Evolutionary conservation across 2,797 vertebrate species (phyloP).

Genomic region (Rhinichthys osculus): DNA sequence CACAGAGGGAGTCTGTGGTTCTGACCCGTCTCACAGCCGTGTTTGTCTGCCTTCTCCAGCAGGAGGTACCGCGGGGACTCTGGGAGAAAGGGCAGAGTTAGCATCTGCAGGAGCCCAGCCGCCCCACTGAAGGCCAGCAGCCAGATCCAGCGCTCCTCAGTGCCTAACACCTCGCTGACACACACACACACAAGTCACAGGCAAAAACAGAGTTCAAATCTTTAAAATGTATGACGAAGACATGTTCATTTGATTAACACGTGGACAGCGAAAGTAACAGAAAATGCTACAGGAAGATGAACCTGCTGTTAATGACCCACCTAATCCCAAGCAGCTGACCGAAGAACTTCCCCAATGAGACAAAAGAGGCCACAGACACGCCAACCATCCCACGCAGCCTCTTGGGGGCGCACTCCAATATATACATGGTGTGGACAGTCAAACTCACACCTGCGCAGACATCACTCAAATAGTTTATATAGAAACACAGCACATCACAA

Average conservation of each 20-base stretch:
- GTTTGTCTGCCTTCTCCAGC: conserved; percentile 72
- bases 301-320: conserved; percentile 65
- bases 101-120: conserved; percentile 74
- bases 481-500: neutral
- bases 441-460: conserved; percentile 70
- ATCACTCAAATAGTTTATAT: neutral
- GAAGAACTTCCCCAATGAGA: conserved; percentile 75
- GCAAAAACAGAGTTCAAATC: neutral
- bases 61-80: conserved; percentile 81
- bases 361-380: conserved; percentile 66
- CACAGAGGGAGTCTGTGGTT: neutral
- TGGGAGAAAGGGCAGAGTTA: conserved; percentile 77
- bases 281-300: neutral
- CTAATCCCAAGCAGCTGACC: conserved; percentile 81
- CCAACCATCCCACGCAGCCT: conserved; percentile 73
- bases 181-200: neutral
- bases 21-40: conserved; percentile 75
- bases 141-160: conserved; percentile 75
- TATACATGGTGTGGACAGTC: conserved; percentile 69
- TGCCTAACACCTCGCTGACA: conserved; percentile 79
- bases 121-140: conserved; percentile 75
- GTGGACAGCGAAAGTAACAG: conserved; percentile 42
- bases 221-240: neutral
- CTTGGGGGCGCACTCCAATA: conserved; percentile 75
- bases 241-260: neutral